Evolutionary conservation across 2,797 vertebrate genomes (phyloP).

Genomic region (Hydrolagus colliei): DNA sequence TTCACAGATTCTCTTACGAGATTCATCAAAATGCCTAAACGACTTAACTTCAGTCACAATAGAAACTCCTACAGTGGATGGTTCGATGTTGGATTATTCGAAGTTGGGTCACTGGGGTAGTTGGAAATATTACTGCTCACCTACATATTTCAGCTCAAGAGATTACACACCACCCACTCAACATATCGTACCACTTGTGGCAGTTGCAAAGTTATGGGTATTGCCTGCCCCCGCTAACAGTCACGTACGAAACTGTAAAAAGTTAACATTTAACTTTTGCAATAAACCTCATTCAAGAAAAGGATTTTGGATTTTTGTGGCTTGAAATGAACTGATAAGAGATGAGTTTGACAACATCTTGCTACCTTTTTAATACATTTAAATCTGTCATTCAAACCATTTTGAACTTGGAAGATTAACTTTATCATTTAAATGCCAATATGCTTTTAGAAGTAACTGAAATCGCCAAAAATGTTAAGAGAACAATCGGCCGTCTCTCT

Average conservation of each 20-base stretch:
- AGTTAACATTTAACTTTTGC: neutral
- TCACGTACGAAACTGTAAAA: neutral
- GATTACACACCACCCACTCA: constrained; percentile 23
- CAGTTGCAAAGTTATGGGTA: constrained; percentile 29
- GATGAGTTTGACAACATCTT: neutral
- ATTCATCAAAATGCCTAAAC: neutral
- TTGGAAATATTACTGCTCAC: constrained; percentile 22
- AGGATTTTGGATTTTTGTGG: neutral
- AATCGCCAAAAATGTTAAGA: neutral
- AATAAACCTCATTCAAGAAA: neutral
- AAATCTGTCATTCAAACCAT: neutral
- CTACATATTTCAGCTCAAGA: constrained; percentile 7
- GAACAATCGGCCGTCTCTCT: neutral
- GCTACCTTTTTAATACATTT: neutral
- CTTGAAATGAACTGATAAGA: neutral
- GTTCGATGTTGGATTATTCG: neutral
- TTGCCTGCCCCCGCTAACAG: constrained; percentile 25
- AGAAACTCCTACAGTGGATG: neutral
- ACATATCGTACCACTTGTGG: neutral
- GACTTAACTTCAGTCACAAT: neutral
- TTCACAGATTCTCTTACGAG: neutral
- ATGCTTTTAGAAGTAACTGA: neutral
- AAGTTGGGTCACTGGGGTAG: neutral
- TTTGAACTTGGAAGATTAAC: neutral
- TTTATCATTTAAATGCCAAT: neutral